Base-by-base conservation (phyloP, 2,113 vertebrate species). In the Speoplatyrhinus poulsoni region DNA sequence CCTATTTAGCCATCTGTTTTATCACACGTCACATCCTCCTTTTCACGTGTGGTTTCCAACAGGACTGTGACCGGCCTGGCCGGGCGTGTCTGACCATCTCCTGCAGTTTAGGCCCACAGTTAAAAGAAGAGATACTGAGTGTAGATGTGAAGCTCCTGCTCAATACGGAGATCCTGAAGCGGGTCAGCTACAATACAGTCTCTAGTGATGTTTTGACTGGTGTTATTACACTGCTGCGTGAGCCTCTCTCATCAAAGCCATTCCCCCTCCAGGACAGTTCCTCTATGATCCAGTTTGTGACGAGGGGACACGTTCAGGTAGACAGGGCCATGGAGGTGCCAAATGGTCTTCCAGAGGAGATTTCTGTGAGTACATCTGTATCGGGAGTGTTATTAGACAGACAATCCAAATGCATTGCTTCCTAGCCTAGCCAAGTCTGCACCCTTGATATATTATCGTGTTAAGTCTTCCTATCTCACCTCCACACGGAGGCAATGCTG, bases 91-190 rank as follows among this genome's bases (percentile, higher is more conserved):
- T 95, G 63, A 93, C 88, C 0, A 85, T 98, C 81, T 93, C 84
- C 65, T 99, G 98, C 86, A 92, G 88, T 26, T 88, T 99, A 75
- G 94, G 93, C 48, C 93, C 94, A 0, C 88, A 97, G 46, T 81
- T 94, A 60, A 98, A 95, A 91, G 96, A 96, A 63, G 96, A 98
- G 74, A 93, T 94, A 32, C 86, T 93, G 59, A 93, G 91, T 65
- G 92, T 99, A 78, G 95, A 95, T 75, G 71, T 98, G 60, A 93
- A 93, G 80, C 91, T 95, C 65, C 91, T 99, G 19, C 93, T 99
- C 70, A 99, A 99, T 89, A 98, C 96, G 0, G 96, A 99, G 87
- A 96, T 98, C 74, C 69, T 99, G 50, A 98, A 98, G 71, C 96
- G 93, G 94, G 97, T 98, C 86, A 5, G 77, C 64, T 46, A 13